A percentile compares a stretch with the other conserved stretches of the same genome.
These are phyloP conservation scores for Hirtodrosophila cameraria DNA, from an alignment of 2,888 invertebrate genomes.

Conservation along the genomic window DNA sequence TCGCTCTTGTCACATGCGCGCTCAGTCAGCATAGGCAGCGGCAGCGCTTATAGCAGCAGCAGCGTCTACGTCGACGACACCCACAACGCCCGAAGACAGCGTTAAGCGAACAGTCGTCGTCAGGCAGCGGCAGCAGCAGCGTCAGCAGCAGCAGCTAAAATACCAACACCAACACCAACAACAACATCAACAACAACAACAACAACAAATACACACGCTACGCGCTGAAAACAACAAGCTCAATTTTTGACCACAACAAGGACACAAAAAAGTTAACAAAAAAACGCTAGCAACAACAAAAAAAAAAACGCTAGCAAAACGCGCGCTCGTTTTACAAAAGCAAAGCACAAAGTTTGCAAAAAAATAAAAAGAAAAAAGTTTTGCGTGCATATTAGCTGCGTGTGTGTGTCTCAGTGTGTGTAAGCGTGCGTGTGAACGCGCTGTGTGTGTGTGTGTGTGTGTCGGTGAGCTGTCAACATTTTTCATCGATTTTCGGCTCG, in stretches of 20 bases:
- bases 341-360: slow-evolving; percentile 11
- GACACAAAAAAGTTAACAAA: slow-evolving; percentile 26
- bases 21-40: slow-evolving; percentile 36
- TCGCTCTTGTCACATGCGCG: slow-evolving; percentile 65
- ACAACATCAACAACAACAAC: slow-evolving; percentile 14
- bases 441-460: slow-evolving; percentile 3
- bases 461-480: slow-evolving; percentile 60
- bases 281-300: slow-evolving; percentile 20
- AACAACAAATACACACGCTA: slow-evolving; percentile 2
- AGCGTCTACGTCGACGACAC: slow-evolving; percentile 54
- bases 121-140: slow-evolving; percentile 76
- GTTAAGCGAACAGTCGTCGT: slow-evolving; percentile 67
- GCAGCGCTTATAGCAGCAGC: slow-evolving; percentile 42
- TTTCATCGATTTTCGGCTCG: slow-evolving; percentile 62
- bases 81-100: slow-evolving; percentile 61
- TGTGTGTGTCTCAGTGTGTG: slow-evolving; percentile 13
- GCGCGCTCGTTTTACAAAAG: slow-evolving; percentile 40
- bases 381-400: slow-evolving; percentile 26
- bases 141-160: slow-evolving; percentile 60
- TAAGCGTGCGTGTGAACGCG: slow-evolving; percentile 4
- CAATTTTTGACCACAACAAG: slow-evolving; percentile 23
- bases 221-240: slow-evolving; percentile 1
- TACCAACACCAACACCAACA: slow-evolving; percentile 17
- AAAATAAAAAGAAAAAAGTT: slow-evolving; percentile 15
- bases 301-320: slow-evolving; percentile 25